These are phyloP conservation scores for Sepiola atlantica DNA, from an alignment of 2,888 invertebrate genomes.

Conservation along the genomic window DNA sequence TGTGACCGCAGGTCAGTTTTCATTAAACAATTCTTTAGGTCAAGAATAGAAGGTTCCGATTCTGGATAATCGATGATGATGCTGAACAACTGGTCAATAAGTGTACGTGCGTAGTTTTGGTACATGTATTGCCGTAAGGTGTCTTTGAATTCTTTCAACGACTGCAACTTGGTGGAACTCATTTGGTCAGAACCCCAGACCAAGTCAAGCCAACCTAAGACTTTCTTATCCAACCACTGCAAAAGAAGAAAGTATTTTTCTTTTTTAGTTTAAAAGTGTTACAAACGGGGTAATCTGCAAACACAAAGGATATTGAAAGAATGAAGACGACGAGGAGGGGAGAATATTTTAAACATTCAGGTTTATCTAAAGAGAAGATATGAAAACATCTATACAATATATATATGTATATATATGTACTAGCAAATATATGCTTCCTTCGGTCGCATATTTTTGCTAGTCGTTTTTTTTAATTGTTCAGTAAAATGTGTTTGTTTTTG, in stretches of 20 bases:
- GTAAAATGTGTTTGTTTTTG: no score
- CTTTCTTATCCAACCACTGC: constrained; percentile 89
- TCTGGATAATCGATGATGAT: constrained; percentile 98
- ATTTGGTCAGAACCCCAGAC: constrained; percentile 80
- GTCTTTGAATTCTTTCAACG: constrained; percentile 69
- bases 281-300: no score
- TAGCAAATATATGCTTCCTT: no score
- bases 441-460: no score
- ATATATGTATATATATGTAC: no score
- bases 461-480: no score
- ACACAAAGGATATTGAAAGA: no score
- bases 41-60: constrained; percentile 92
- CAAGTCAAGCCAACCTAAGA: constrained; percentile 89
- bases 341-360: no score
- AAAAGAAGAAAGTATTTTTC: constrained; percentile 53
- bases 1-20: constrained; percentile 85
- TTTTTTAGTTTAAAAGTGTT: not conserved
- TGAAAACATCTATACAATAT: no score
- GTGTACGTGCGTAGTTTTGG: constrained; percentile 89
- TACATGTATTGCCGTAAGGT: constrained; percentile 85
- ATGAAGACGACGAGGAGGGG: no score
- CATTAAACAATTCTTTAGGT: constrained; percentile 88
- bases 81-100: constrained; percentile 94
- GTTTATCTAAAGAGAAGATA: no score
- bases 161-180: constrained; percentile 39